Conservation (phyloP, 2,113 vertebrate species). For the Egretta garzetta region DNA sequence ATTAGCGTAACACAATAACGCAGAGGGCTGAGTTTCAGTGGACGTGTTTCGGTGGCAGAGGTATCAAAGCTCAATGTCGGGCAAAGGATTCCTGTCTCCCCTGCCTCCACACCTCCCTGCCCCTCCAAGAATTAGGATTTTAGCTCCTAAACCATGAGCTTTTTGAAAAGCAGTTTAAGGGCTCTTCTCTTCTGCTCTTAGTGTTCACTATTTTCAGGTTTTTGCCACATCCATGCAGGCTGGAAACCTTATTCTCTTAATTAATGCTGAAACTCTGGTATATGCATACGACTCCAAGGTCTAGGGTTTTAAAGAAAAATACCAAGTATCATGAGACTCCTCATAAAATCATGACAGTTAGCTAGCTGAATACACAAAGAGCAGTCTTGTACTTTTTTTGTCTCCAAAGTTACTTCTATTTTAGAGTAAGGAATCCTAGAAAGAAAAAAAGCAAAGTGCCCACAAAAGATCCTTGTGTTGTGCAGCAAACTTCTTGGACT, state of each 20-base stretch:
- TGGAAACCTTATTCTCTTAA: conserved; percentile 21
- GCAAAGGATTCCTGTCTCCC: neutral
- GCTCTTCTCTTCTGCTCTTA: neutral
- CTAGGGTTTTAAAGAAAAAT: conserved; percentile 49
- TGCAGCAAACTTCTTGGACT: neutral
- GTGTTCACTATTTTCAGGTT: neutral
- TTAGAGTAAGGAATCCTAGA: conserved; percentile 29
- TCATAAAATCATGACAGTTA: conserved; percentile 52
- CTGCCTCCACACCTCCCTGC: neutral
- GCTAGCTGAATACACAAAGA: conserved; percentile 46
- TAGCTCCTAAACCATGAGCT: neutral
- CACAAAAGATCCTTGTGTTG: conserved; percentile 47
- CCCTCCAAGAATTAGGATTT: neutral
- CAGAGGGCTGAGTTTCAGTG: neutral
- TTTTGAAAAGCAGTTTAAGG: neutral
- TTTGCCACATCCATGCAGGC: neutral
- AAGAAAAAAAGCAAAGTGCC: conserved; percentile 29
- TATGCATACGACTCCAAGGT: neutral
- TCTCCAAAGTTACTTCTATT: neutral
- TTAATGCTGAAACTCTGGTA: conserved; percentile 6
- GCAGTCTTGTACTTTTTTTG: neutral
- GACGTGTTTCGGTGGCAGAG: neutral
- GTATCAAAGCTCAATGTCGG: neutral
- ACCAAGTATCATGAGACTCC: conserved; percentile 8
- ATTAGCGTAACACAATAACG: neutral